These are phyloP conservation scores for Nemoura dubitans DNA, from an alignment of 2,888 invertebrate genomes.

Conservation along the genomic window DNA sequence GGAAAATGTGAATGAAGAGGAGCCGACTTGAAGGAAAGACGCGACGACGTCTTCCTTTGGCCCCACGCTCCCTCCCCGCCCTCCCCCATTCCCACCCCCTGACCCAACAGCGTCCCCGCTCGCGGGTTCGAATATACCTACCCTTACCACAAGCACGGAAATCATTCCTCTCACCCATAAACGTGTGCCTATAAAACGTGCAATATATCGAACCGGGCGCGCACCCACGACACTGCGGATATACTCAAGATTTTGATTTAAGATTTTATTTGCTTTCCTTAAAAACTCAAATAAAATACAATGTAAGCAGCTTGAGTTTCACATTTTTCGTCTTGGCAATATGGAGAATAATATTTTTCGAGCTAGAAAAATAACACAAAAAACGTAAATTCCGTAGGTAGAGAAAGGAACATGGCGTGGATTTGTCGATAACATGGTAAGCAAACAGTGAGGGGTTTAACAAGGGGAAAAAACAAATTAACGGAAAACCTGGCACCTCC, in stretches of 20 bases:
- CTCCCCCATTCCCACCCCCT: neutral
- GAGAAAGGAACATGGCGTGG: neutral
- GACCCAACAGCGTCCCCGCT: neutral
- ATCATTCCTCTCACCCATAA: constrained; percentile 5
- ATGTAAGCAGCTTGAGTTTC: neutral
- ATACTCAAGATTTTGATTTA: neutral
- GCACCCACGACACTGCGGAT: neutral
- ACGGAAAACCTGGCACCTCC: neutral
- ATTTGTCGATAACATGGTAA: neutral
- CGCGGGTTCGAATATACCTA: neutral
- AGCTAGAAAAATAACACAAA: neutral
- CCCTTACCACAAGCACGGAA: neutral
- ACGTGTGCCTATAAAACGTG: neutral
- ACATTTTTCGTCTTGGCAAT: neutral
- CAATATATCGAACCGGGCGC: neutral
- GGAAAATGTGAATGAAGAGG: constrained; percentile 7
- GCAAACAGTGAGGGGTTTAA: neutral
- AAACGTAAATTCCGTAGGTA: neutral
- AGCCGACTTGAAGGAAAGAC: neutral
- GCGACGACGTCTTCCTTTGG: constrained; percentile 2
- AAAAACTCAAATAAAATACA: constrained; percentile 2
- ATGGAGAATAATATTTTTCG: neutral
- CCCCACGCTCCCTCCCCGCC: neutral
- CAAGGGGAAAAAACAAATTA: neutral
- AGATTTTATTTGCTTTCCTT: neutral